These are phyloP conservation scores for Noctilio leporinus DNA, from an alignment of 2,113 vertebrate species.

Conservation along the genomic window DNA sequence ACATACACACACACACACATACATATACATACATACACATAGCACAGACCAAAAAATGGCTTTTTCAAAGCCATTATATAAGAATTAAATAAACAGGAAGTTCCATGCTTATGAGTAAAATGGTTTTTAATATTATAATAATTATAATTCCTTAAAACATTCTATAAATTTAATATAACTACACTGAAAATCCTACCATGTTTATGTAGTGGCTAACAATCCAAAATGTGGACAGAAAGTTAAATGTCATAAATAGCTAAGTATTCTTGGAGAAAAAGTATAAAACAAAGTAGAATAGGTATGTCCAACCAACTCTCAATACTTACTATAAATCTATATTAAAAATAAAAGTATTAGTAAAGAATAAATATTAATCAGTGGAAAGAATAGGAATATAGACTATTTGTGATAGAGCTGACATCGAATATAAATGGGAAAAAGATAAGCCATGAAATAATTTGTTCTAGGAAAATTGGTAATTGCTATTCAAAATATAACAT, in stretches of 20 bases:
- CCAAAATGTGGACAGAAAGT: not conserved
- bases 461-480: not conserved
- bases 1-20: too few species aligned
- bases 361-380: not conserved
- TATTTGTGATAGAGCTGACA: not conserved
- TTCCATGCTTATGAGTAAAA: not conserved
- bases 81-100: not conserved
- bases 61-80: not conserved
- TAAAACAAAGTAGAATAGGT: not conserved
- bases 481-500: not conserved
- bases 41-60: not conserved
- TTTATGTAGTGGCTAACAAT: not conserved
- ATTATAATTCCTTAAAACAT: slow-evolving; percentile 4
- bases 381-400: not conserved
- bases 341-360: not conserved
- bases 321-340: not conserved
- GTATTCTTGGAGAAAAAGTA: not conserved
- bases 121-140: not conserved
- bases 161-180: slow-evolving; percentile 21
- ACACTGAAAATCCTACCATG: slow-evolving; percentile 20
- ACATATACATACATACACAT: too few species aligned
- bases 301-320: not conserved
- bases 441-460: not conserved
- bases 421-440: not conserved
- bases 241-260: not conserved